Evolutionary conservation across 2,888 invertebrate species (phyloP), one percentile per base, ranked within the genome.

Genomic region (Drosophila nr. perissopoda): DNA sequence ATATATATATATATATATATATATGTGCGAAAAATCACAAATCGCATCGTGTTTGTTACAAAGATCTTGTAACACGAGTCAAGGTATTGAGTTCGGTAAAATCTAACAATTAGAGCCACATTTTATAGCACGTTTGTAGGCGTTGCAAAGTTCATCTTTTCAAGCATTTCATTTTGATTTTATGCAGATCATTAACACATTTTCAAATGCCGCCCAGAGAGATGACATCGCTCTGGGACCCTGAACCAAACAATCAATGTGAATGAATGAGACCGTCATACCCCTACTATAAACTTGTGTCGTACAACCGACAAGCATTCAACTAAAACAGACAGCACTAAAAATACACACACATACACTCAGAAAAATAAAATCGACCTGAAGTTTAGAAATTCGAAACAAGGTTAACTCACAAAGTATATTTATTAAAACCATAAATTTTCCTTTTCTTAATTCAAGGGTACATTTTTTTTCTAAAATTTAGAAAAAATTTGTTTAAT

Each of bases 101-200:
- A 67, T 11, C 59, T 16, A 8, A 31, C 34, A 74, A 85, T 85
- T 85, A 84, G 57, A 83, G 72, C 51, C 74, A 71, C n/a, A 52
- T 58, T 71, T 74, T 74, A 62, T 73, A 59, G 68, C 79, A 85
- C 79, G 77, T 81, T 72, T 73, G 82, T 76, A 57, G 84, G 81
- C 63, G 69, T 60, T 27, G 18, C 59, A 68, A 69, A 80, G 65
- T 76, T 78, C 21, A 33, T 18, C 0, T 27, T 51, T 21, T 21
- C 4, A 21, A 10, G 2, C 62, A 65, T 25, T 25, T 53, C 52
- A 40, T 57, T 64, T 51, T 11, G 49, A 63, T 48, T 65, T 57
- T 52, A 51, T 68, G 67, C 70, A 59, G 65, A 75, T 72, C 54
- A 64, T 72, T 76, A 73, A 67, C 64, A 71, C 69, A 56, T 70